Conservation (phyloP, 2,888 invertebrate genomes). For the Drosophila falleni region DNA sequence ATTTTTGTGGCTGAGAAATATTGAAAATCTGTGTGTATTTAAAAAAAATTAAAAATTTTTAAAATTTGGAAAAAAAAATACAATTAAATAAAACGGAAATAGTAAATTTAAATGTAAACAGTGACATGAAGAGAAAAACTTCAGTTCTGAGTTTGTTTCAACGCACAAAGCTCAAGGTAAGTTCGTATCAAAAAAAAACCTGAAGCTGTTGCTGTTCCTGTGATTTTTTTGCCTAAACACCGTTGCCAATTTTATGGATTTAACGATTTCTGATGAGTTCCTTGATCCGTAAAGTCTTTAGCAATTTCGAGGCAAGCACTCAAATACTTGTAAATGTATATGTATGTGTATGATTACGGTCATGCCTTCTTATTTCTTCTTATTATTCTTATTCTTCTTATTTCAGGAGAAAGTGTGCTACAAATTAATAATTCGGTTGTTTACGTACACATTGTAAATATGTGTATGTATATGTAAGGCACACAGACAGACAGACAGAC, state of each 20-base stretch:
- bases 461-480: constrained; percentile 30
- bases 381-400: too few species aligned
- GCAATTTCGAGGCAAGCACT: constrained; percentile 49
- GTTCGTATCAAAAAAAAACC: constrained; percentile 24
- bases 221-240: constrained; percentile 31
- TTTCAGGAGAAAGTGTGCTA: constrained; percentile 65
- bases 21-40: constrained; percentile 2
- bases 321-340: constrained; percentile 1
- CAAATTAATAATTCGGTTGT: constrained; percentile 80
- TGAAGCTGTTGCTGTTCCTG: constrained; percentile 32
- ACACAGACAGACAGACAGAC: constrained; percentile 17
- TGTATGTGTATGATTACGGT: background rate
- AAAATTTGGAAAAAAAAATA: constrained; percentile 29
- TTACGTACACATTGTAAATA: constrained; percentile 54
- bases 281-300: constrained; percentile 79
- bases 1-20: constrained; percentile 25
- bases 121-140: constrained; percentile 57
- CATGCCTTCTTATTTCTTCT: background rate
- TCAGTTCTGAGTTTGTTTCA: constrained; percentile 36
- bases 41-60: constrained; percentile 29
- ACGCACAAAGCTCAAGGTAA: constrained; percentile 63
- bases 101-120: constrained; percentile 31
- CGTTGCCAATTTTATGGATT: constrained; percentile 64
- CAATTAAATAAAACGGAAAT: constrained; percentile 18
- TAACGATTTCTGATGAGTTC: constrained; percentile 81